A percentile compares a stretch with the other conserved stretches of the same genome.
Conservation (phyloP, 1,140 invertebrate species). For the Chionoecetes opilio region DNA sequence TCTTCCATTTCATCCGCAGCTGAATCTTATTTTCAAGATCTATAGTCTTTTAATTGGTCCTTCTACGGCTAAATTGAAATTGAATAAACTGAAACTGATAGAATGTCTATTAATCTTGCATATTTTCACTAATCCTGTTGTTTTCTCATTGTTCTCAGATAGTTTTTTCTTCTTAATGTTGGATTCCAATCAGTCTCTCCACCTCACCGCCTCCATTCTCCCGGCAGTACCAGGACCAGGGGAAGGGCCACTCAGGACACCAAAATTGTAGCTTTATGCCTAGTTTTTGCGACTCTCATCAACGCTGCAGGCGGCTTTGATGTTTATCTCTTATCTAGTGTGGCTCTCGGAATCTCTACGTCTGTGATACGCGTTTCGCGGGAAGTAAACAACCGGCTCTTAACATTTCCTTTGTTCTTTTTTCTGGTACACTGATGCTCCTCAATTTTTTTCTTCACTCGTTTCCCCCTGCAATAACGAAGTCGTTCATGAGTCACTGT, state of each 20-base stretch:
- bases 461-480: not conserved
- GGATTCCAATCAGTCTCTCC: not conserved
- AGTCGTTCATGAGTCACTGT: too few species aligned
- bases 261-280: not conserved
- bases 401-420: too few species aligned
- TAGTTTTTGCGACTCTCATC: not conserved
- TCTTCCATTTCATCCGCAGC: not conserved
- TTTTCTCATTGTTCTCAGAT: not conserved
- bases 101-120: too few species aligned
- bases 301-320: not conserved
- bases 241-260: not conserved
- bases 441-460: not conserved
- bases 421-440: not conserved
- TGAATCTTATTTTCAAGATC: too few species aligned
- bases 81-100: too few species aligned
- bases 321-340: not conserved
- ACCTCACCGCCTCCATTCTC: not conserved
- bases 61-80: too few species aligned
- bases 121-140: not conserved
- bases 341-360: not conserved
- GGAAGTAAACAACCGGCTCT: not conserved
- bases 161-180: not conserved
- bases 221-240: not conserved
- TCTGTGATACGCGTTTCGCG: not conserved
- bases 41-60: too few species aligned